phyloP scores from a whole-genome alignment of 2,113 vertebrate species.

The Scatophagus argus region DNA sequence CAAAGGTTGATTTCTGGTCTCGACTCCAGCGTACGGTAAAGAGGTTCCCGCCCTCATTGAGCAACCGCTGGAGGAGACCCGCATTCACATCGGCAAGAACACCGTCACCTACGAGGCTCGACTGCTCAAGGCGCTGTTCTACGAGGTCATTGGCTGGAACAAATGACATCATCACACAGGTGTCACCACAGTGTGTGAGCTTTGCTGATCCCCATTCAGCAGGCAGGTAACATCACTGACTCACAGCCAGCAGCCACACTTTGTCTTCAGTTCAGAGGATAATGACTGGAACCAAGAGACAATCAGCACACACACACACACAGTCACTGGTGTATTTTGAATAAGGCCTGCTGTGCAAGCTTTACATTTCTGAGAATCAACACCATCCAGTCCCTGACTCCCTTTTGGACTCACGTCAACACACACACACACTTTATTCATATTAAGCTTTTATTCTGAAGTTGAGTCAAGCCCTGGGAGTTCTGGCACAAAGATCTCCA shows the following conservation, averaged over 20 bases:
- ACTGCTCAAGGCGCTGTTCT: slow-evolving; percentile 91
- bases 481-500: neutral
- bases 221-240: neutral
- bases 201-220: neutral
- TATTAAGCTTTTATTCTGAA: slow-evolving; percentile 14
- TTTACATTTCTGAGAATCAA: too few species aligned
- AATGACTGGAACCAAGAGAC: neutral
- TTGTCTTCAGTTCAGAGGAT: too few species aligned
- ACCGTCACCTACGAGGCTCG: slow-evolving; percentile 95
- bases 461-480: neutral
- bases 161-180: slow-evolving; percentile 67
- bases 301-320: neutral
- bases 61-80: slow-evolving; percentile 92
- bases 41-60: slow-evolving; percentile 92
- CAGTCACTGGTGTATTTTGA: too few species aligned
- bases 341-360: too few species aligned
- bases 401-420: too few species aligned
- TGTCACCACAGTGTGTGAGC: neutral
- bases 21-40: slow-evolving; percentile 84
- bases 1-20: neutral
- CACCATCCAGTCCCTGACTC: too few species aligned
- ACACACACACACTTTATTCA: neutral
- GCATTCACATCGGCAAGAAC: slow-evolving; percentile 91
- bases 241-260: neutral
- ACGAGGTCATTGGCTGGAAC: slow-evolving; percentile 92